phyloP scores from a whole-genome alignment of 2,113 vertebrate species.

The Ameiurus melas region DNA sequence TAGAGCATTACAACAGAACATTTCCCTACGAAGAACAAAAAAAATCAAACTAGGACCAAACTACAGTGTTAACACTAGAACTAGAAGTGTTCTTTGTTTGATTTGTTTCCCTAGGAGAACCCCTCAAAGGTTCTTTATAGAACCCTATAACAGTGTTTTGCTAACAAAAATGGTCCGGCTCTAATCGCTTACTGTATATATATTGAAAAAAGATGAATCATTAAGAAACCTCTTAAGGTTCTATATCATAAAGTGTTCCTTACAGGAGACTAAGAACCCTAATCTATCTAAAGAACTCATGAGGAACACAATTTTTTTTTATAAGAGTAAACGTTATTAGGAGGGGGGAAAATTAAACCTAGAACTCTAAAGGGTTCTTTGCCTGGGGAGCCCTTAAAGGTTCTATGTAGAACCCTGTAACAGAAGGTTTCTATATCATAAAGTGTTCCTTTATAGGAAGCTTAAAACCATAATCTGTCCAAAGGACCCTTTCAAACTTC shows the following conservation, averaged over 20 bases:
- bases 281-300: neutral
- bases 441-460: neutral
- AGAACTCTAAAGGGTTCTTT: neutral
- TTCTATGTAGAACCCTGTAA: neutral
- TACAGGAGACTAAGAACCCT: neutral
- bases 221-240: too few relatives aligned
- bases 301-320: neutral
- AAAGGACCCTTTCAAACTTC: neutral
- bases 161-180: too few relatives aligned
- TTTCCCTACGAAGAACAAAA: too few relatives aligned
- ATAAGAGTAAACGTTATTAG: neutral
- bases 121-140: too few relatives aligned
- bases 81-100: too few relatives aligned
- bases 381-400: neutral
- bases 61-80: too few relatives aligned
- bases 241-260: too few relatives aligned
- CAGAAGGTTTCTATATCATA: neutral
- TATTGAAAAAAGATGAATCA: too few relatives aligned
- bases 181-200: too few relatives aligned
- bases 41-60: too few relatives aligned
- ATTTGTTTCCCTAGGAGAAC: too few relatives aligned
- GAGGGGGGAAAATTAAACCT: neutral
- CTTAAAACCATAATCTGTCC: neutral
- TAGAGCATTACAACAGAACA: too few relatives aligned
- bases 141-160: neutral